Conservation (phyloP, 2,888 invertebrate species). For the Aspidiotus destructor region DNA sequence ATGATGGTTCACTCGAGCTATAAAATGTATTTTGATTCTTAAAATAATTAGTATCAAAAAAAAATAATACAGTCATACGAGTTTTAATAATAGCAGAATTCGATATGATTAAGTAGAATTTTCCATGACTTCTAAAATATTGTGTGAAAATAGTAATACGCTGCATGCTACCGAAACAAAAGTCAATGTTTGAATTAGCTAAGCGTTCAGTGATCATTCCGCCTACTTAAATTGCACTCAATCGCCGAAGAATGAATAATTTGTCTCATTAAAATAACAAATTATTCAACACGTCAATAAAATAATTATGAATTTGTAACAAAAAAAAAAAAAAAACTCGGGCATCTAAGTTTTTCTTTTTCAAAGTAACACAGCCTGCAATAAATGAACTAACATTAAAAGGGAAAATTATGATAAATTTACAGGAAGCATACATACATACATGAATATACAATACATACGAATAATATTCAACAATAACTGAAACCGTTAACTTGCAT, state of each 20-base stretch:
- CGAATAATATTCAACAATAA: neutral
- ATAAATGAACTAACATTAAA: constrained; percentile 17
- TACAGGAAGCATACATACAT: neutral
- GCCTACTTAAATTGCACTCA: too few relatives aligned
- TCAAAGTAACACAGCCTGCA: constrained; percentile 23
- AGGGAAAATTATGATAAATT: neutral
- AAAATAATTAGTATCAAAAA: too few relatives aligned
- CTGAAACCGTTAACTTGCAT: neutral
- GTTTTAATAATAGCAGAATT: too few relatives aligned
- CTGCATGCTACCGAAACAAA: neutral
- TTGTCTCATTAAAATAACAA: too few relatives aligned
- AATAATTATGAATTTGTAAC: constrained; percentile 1
- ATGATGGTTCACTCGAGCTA: neutral
- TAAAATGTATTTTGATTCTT: neutral
- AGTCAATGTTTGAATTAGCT: constrained; percentile 5
- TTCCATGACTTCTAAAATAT: too few relatives aligned
- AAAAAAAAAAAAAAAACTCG: constrained; percentile 3
- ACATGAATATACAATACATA: neutral
- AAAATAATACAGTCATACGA: too few relatives aligned
- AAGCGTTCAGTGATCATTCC: constrained; percentile 3
- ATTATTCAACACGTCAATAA: constrained; percentile 3
- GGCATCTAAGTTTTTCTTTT: constrained; percentile 16
- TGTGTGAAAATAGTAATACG: too few relatives aligned
- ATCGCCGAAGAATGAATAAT: too few relatives aligned
- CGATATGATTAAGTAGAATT: too few relatives aligned